Percentiles rank a stretch among this genome's conserved stretches.
Conservation (phyloP, 2,113 vertebrate species). For the Microcebus jonahi region DNA sequence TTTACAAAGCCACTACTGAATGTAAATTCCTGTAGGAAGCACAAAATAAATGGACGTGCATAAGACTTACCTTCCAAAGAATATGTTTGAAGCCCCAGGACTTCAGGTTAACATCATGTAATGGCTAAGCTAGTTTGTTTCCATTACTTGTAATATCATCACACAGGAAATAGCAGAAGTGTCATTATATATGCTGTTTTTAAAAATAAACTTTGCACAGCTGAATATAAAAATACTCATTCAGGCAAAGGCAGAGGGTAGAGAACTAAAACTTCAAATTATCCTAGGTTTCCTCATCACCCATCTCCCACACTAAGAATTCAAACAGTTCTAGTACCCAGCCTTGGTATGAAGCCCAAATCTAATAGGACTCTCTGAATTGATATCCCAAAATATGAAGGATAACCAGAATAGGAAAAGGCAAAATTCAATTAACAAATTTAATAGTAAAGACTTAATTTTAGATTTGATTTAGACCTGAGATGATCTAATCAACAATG, state of each 20-base stretch:
- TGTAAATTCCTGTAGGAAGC: not conserved
- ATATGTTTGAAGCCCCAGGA: not conserved
- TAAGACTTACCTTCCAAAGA: not conserved
- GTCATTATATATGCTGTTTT: not conserved
- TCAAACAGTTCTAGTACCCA: not conserved
- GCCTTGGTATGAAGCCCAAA: not conserved
- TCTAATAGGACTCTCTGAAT: not conserved
- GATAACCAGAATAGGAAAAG: not conserved
- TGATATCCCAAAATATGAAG: not conserved
- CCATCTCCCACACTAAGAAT: not conserved
- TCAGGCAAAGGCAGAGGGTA: not conserved
- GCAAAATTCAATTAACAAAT: not conserved
- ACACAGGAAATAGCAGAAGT: not conserved
- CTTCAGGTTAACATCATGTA: not conserved
- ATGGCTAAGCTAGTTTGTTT: not conserved
- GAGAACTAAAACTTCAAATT: not conserved
- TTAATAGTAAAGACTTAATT: not conserved
- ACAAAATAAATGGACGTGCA: not conserved
- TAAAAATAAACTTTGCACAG: not conserved
- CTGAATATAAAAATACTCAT: not conserved
- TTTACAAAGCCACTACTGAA: not conserved
- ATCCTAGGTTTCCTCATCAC: not conserved
- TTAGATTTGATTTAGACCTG: not conserved
- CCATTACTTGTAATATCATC: not conserved
- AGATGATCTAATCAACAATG: not conserved